phyloP scores from a whole-genome alignment of 2,797 vertebrate genomes.

The Pachyuromys duprasi region DNA sequence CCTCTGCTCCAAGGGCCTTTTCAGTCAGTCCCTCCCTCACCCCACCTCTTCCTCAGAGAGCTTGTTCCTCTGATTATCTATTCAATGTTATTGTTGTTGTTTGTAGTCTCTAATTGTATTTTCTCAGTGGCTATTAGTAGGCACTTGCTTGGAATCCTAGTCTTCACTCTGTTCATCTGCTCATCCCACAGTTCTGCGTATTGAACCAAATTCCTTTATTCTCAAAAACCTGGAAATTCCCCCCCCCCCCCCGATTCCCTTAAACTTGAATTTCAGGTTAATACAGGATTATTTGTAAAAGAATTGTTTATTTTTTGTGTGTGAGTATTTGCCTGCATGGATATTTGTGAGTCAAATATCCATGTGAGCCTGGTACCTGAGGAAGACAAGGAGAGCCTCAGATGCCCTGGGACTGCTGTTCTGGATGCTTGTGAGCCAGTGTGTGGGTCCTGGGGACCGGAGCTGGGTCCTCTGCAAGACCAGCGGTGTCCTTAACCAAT shows the following conservation, averaged over 20 bases:
- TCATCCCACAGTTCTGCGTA: background rate
- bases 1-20: background rate
- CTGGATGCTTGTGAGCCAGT: background rate
- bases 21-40: too few species aligned
- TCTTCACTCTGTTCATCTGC: background rate
- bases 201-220: background rate
- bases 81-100: background rate
- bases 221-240: background rate
- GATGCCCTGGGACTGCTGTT: background rate
- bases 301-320: background rate
- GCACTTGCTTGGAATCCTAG: background rate
- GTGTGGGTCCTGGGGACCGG: background rate
- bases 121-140: background rate
- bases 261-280: constrained; percentile 56
- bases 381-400: background rate
- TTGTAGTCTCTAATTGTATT: background rate
- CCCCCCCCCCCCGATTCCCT: background rate
- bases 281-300: constrained; percentile 37
- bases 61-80: background rate
- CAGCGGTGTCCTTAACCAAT: background rate
- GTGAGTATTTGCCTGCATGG: background rate
- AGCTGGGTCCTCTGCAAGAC: background rate
- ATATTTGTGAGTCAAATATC: background rate
- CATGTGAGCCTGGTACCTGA: background rate
- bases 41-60: background rate